Evolutionary conservation across 2,797 vertebrate species (phyloP).

Genomic region (Pseudotriccus pelzelni): DNA sequence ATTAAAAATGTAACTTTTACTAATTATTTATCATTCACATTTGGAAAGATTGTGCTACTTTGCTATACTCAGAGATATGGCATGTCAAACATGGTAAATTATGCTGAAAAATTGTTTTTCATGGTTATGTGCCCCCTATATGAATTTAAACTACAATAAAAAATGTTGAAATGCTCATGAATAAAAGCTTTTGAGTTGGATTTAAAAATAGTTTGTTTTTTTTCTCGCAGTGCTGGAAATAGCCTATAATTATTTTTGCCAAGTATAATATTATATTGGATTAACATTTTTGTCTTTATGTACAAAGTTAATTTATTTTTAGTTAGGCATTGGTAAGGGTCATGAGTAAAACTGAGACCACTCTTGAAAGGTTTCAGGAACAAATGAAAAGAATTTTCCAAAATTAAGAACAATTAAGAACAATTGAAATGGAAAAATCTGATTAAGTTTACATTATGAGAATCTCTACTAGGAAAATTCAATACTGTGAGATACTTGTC

Average conservation of each 20-base stretch:
- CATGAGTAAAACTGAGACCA: neutral
- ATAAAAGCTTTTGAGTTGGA: neutral
- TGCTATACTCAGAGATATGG: rapidly evolving
- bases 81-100: neutral
- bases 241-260: neutral
- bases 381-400: neutral
- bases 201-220: neutral
- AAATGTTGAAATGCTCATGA: neutral
- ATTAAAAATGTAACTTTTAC: neutral
- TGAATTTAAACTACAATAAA: neutral
- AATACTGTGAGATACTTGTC: neutral
- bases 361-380: neutral
- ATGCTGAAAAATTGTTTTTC: neutral
- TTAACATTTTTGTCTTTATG: neutral
- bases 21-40: neutral
- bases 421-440: neutral
- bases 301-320: neutral
- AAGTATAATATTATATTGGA: neutral
- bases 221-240: neutral
- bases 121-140: neutral
- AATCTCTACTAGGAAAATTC: neutral
- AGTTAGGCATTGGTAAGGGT: neutral
- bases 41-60: neutral
- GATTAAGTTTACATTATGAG: neutral
- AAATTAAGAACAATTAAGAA: neutral